A percentile compares a stretch with the other conserved stretches of the same genome.
Conservation (phyloP, 1,140 invertebrate species). For the Phymastichus coffea region DNA sequence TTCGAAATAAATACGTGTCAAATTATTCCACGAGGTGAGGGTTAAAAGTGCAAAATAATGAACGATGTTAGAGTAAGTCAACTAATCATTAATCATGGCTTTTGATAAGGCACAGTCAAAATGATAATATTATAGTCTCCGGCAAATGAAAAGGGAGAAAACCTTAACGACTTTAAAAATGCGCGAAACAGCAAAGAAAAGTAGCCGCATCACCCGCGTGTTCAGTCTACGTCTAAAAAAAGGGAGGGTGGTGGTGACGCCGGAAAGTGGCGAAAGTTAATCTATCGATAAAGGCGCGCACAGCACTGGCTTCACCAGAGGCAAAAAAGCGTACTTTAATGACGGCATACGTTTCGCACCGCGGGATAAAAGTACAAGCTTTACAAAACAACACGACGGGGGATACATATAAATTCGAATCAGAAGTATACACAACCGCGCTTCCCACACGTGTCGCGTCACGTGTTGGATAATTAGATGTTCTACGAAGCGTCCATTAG, state of each 20-base stretch:
- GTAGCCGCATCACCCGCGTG: not conserved
- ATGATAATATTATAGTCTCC: slow-evolving; percentile 1
- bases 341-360: slow-evolving; percentile 38
- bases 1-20: too few species aligned
- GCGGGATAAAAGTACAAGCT: slow-evolving; percentile 30
- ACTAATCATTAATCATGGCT: slow-evolving; percentile 12
- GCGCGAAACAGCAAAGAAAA: slow-evolving; percentile 8
- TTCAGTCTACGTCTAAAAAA: not conserved
- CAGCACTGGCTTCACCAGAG: not conserved
- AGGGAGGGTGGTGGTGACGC: not conserved
- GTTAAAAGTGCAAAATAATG: too few species aligned
- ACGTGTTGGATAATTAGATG: slow-evolving; percentile 44
- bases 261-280: slow-evolving; percentile 6
- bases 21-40: too few species aligned
- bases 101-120: too few species aligned
- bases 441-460: slow-evolving; percentile 40
- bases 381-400: slow-evolving; percentile 35
- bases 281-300: slow-evolving; percentile 22
- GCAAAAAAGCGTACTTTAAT: slow-evolving; percentile 22
- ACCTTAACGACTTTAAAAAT: not conserved
- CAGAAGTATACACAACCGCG: too few species aligned
- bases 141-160: too few species aligned
- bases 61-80: too few species aligned
- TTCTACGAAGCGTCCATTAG: slow-evolving; percentile 21
- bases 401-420: too few species aligned